Conservation (phyloP, 2,888 invertebrate species). For the Spodoptera picta region DNA sequence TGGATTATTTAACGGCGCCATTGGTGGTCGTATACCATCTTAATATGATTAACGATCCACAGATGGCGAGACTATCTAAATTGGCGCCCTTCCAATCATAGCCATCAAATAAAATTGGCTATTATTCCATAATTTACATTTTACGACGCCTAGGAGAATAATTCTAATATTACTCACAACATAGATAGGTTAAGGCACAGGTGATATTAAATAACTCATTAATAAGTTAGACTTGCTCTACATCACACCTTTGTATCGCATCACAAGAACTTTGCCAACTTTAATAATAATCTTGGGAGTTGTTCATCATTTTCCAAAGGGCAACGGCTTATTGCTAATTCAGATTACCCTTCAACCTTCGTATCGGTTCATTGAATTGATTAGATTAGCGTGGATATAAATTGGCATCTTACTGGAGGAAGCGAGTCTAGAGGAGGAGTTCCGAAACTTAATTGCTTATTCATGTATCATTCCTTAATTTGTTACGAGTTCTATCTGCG, state of each 20-base stretch:
- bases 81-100: conserved; percentile 35
- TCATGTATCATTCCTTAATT: neutral
- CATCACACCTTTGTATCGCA: conserved; percentile 3
- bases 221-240: neutral
- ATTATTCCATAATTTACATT: conserved; percentile 19
- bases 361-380: conserved; percentile 11
- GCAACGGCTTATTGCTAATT: conserved; percentile 8
- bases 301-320: conserved; percentile 16
- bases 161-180: too few species aligned
- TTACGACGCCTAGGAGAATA: conserved; percentile 5
- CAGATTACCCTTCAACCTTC: conserved; percentile 7
- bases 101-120: conserved; percentile 2
- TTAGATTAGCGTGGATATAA: conserved; percentile 6
- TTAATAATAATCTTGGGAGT: neutral
- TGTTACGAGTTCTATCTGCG: too few species aligned
- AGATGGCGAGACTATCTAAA: conserved; percentile 25
- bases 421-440: too few species aligned
- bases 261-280: neutral
- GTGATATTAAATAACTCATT: too few species aligned
- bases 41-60: conserved; percentile 24
- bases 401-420: neutral
- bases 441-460: neutral
- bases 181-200: too few species aligned
- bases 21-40: conserved; percentile 13
- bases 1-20: conserved; percentile 5